These are phyloP conservation scores for Palythoa grandiflora DNA, from an alignment of 92 coral and sea anemone species.

Conservation along the genomic window DNA sequence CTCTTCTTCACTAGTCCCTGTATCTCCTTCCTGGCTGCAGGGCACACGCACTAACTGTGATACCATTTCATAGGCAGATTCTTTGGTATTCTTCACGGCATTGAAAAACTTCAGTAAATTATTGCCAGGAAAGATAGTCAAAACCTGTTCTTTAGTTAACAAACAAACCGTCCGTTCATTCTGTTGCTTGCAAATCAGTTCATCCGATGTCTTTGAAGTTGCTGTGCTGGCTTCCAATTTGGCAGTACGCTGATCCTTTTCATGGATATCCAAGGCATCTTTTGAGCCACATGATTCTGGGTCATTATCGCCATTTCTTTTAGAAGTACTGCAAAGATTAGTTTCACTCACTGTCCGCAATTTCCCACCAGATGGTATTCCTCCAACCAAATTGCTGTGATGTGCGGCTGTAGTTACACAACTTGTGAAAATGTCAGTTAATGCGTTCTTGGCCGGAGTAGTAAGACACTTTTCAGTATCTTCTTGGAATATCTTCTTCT, in stretches of 20 bases:
- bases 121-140: conserved; percentile 70
- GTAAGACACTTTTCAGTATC: conserved; percentile 49
- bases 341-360: conserved; percentile 9
- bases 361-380: background rate
- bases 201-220: background rate
- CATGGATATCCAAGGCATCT: background rate
- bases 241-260: background rate
- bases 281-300: background rate
- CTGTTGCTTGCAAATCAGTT: background rate
- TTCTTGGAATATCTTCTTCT: conserved; percentile 55
- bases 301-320: background rate
- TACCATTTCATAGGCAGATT: conserved; percentile 74
- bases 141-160: conserved; percentile 79
- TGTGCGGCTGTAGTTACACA: conserved; percentile 41
- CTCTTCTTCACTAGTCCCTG: conserved; percentile 30
- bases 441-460: conserved; percentile 54
- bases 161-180: background rate
- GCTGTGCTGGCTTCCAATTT: background rate
- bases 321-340: background rate
- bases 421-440: conserved; percentile 84
- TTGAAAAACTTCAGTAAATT: conserved; percentile 76
- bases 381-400: conserved; percentile 6
- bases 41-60: conserved; percentile 67
- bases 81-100: conserved; percentile 75
- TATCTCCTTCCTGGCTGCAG: conserved; percentile 35